Evolutionary conservation across 1,140 invertebrate species (phyloP).

Genomic region (Nasonia longicornis): DNA sequence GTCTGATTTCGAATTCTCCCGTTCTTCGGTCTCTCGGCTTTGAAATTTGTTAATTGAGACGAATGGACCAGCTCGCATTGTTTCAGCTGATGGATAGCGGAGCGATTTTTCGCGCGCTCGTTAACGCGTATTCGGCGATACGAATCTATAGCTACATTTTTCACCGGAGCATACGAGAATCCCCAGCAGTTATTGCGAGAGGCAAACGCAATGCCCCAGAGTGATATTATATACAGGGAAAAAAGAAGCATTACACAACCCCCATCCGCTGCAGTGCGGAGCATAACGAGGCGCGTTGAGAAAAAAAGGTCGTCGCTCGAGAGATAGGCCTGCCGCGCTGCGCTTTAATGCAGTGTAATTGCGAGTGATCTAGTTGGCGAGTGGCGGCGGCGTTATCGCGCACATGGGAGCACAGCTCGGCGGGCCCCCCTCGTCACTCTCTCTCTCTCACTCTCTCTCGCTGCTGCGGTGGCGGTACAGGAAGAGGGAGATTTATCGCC

Average conservation of each 20-base stretch:
- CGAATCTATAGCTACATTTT: too few relatives aligned
- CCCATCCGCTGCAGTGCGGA: neutral
- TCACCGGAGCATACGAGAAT: too few relatives aligned
- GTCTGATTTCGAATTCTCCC: neutral
- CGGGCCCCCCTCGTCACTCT: constrained; percentile 19
- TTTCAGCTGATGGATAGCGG: too few relatives aligned
- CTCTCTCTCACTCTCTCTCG: neutral
- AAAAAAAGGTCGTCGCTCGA: neutral
- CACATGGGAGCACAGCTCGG: constrained; percentile 32
- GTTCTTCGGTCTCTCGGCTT: too few relatives aligned
- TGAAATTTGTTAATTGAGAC: too few relatives aligned
- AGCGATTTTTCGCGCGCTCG: too few relatives aligned
- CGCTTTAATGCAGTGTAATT: constrained; percentile 34
- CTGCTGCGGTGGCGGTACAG: neutral
- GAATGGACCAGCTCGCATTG: too few relatives aligned
- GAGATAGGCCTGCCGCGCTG: neutral
- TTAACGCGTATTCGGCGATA: too few relatives aligned
- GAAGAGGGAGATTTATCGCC: constrained; percentile 38
- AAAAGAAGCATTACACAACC: neutral
- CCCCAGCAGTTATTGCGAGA: neutral
- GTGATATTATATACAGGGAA: neutral
- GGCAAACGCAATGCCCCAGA: neutral
- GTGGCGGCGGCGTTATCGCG: constrained; percentile 29
- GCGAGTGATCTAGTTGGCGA: constrained; percentile 28
- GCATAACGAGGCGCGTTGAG: neutral